phyloP scores from a whole-genome alignment of 2,888 invertebrate species.

The Tipula helvola region DNA sequence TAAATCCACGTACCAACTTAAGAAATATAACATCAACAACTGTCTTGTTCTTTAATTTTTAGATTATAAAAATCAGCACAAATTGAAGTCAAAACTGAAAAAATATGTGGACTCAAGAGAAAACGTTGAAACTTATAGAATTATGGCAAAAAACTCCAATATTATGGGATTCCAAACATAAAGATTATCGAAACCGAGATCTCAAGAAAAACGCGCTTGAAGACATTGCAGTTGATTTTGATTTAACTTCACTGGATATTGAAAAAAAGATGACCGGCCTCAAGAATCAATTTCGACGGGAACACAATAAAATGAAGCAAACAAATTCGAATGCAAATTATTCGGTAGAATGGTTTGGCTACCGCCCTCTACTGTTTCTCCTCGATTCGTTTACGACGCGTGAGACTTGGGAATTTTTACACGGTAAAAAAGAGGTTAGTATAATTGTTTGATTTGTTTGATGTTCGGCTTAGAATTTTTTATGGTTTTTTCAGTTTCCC shows the following conservation, averaged over 20 bases:
- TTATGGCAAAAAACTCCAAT: not conserved
- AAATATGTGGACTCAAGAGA: constrained; percentile 4
- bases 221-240: not conserved
- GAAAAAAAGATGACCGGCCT: constrained; percentile 6
- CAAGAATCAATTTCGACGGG: constrained; percentile 8
- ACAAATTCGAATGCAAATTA: not conserved
- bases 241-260: not conserved
- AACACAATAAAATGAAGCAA: constrained; percentile 10
- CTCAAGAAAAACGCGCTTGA: not conserved
- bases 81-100: not conserved
- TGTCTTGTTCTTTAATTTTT: not conserved
- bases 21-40: not conserved
- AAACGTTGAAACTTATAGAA: constrained; percentile 4
- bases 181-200: constrained; percentile 7
- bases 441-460: not conserved
- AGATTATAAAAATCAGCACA: not conserved
- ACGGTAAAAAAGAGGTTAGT: constrained; percentile 6
- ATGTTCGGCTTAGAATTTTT: constrained; percentile 5
- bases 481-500: constrained; percentile 5
- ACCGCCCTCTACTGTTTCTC: not conserved
- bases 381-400: not conserved
- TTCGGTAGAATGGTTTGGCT: constrained; percentile 9
- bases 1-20: not conserved
- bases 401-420: not conserved
- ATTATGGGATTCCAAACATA: not conserved